Evolutionary conservation across 2,888 invertebrate genomes (phyloP).

Genomic region (Hirtodrosophila duncani): DNA sequence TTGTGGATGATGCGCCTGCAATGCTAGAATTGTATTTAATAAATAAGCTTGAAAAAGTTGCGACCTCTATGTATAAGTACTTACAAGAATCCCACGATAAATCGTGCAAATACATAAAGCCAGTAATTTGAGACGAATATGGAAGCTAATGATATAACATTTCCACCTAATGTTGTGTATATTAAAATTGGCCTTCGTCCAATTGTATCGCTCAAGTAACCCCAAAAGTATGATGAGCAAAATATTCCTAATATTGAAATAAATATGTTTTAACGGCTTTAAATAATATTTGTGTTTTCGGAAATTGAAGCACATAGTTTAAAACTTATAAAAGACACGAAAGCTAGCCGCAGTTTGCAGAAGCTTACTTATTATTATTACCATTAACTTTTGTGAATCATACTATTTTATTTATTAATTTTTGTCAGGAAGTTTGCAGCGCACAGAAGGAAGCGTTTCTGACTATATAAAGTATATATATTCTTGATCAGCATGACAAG

Average conservation of each 20-base stretch:
- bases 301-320: too few relatives aligned
- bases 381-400: too few relatives aligned
- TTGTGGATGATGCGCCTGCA: constrained; percentile 77
- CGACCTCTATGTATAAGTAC: constrained; percentile 67
- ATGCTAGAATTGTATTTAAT: constrained; percentile 65
- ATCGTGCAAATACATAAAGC: constrained; percentile 80
- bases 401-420: too few relatives aligned
- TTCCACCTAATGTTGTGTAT: constrained; percentile 79
- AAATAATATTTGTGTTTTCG: too few relatives aligned
- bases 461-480: too few relatives aligned
- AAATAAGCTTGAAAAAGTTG: background rate
- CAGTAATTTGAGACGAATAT: constrained; percentile 79
- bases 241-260: constrained; percentile 81
- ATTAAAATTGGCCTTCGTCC: constrained; percentile 80
- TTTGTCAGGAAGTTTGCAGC: too few relatives aligned
- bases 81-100: constrained; percentile 80
- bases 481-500: too few relatives aligned
- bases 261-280: too few relatives aligned
- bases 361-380: too few relatives aligned
- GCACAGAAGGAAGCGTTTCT: too few relatives aligned
- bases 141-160: constrained; percentile 79
- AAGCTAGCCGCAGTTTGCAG: too few relatives aligned
- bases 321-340: too few relatives aligned
- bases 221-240: constrained; percentile 81
- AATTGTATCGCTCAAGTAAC: constrained; percentile 80